These are phyloP conservation scores for Panagrolaimus sp. DNA, from an alignment of 1,140 invertebrate species.

Conservation along the genomic window DNA sequence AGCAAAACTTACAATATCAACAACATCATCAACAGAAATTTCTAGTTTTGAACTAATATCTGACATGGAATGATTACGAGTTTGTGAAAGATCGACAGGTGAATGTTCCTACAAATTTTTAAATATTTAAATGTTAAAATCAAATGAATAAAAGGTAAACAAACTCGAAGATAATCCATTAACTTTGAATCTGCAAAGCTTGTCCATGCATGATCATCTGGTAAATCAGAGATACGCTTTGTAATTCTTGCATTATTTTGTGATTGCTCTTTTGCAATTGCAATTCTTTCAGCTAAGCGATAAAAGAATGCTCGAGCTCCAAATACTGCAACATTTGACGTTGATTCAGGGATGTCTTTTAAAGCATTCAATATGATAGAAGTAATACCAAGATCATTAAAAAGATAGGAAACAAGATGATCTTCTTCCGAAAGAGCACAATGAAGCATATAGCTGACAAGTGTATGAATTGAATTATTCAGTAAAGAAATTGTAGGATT, in stretches of 20 bases:
- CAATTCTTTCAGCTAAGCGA: background rate
- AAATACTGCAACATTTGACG: background rate
- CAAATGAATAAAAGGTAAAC: no score
- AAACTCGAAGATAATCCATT: no score
- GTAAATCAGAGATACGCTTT: background rate
- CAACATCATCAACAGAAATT: no score
- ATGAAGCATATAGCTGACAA: background rate
- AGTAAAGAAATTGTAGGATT: background rate
- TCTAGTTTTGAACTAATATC: no score
- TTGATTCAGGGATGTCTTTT: background rate
- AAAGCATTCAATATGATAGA: background rate
- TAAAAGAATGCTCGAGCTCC: background rate
- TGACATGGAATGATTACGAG: no score
- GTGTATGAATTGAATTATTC: background rate
- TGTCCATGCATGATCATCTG: background rate
- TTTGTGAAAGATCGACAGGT: no score
- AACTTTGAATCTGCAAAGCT: background rate
- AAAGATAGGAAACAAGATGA: background rate
- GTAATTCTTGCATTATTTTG: background rate
- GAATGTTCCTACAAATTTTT: no score
- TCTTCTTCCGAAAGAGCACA: background rate
- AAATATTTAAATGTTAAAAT: no score
- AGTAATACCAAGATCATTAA: background rate
- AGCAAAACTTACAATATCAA: no score
- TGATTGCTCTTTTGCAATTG: background rate